These are phyloP conservation scores for Hofmannophila pseudospretella DNA, from an alignment of 2,888 invertebrate species.

Conservation along the genomic window DNA sequence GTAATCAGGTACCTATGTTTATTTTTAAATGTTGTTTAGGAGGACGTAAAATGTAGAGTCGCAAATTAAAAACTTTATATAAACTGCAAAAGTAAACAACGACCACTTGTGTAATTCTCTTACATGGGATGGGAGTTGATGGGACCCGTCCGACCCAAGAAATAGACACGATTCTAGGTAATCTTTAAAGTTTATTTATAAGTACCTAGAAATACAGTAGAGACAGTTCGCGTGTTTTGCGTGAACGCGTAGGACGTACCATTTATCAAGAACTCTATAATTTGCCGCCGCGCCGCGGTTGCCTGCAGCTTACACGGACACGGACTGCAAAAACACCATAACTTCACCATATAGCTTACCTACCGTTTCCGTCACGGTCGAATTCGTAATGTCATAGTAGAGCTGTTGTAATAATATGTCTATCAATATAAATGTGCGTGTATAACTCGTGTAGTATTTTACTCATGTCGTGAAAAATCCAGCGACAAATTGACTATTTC, in stretches of 20 bases:
- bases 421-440: slow-evolving; percentile 13
- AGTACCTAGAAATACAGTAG: no score
- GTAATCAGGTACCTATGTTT: no score
- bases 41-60: no score
- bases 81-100: no score
- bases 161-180: no score
- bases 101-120: no score
- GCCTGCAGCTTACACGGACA: slow-evolving; percentile 10
- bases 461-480: slow-evolving; percentile 45
- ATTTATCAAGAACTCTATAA: slow-evolving; percentile 14
- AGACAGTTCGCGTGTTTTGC: not conserved
- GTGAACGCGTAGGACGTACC: slow-evolving; percentile 8
- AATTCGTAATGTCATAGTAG: not conserved
- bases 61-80: no score
- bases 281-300: slow-evolving; percentile 10
- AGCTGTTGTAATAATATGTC: slow-evolving; percentile 6
- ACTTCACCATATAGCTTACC: slow-evolving; percentile 2
- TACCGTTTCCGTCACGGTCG: slow-evolving; percentile 4
- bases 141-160: no score
- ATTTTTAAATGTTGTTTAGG: no score
- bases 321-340: slow-evolving; percentile 5
- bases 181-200: no score
- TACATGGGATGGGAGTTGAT: no score
- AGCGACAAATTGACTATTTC: slow-evolving; percentile 73
- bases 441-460: no score